Evolutionary conservation across 2,888 invertebrate species (phyloP), one percentile per base, ranked within the genome.

Genomic region (Zele albiditarsus): DNA sequence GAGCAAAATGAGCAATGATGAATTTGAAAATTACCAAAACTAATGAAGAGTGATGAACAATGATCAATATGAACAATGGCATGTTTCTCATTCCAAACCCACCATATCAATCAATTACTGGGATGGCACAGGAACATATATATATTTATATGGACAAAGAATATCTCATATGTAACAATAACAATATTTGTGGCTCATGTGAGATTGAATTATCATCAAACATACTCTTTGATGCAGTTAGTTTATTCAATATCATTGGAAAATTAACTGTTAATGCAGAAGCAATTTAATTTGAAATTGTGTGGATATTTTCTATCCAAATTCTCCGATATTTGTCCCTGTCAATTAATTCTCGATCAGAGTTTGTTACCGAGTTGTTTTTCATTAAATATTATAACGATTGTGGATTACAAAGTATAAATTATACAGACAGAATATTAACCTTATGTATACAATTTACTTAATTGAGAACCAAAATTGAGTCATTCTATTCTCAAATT

Each of bases 11-110:
- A 28, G 46, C 16, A 46, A 46, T 46, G 14, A 14, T n/a, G 4
- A n/a, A 46, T 46, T 46, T 42, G 10, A 3, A n/a, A n/a, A 46
- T 38, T 46, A 46, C 46, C 16, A n/a, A 46, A 46, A 46, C n/a
- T 27, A 62, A 62, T 62, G 62, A 62, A 28, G 62, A 31, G n/a
- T 63, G 23, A 63, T 63, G n/a, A 62, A 20, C 16, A 20, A 6
- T n/a, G 8, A 20, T 14, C 31, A 60, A 60, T 16, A 53, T 20
- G 28, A 31, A 27, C n/a, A 28, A 62, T 28, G n/a, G 3, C 0
- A 5, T 4, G 25, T n/a, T 14, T 20, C 28, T n/a, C 62, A 62
- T 3, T 4, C 5, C 31, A 1, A 63, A 31, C 33, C 3, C 5
- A n/a, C n/a, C 12, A 3, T 23, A 31, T 63, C 63, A 38, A 63